These are phyloP conservation scores for Oreotrochilus melanogaster DNA, from an alignment of 2,113 vertebrate species.

Conservation along the genomic window DNA sequence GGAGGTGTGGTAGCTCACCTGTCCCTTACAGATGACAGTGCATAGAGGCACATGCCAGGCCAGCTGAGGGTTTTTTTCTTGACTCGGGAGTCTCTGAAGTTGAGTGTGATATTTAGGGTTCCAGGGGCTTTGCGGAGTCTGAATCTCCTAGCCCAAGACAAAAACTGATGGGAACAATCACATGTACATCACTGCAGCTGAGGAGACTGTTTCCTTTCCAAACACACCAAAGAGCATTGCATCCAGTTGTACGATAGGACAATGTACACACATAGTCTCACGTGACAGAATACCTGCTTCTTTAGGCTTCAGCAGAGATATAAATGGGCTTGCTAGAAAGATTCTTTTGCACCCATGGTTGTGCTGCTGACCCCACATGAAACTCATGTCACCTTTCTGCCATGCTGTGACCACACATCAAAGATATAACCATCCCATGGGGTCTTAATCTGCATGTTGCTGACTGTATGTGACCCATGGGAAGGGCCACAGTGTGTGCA, in stretches of 20 bases:
- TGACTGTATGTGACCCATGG: neutral
- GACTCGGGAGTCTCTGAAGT: neutral
- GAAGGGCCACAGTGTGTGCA: accelerated
- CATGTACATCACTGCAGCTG: accelerated
- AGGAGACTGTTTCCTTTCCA: neutral
- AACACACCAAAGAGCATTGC: neutral
- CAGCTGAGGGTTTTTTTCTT: neutral
- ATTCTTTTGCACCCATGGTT: neutral
- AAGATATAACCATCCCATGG: neutral
- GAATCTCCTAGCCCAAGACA: neutral
- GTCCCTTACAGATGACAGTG: neutral
- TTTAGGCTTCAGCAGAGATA: neutral
- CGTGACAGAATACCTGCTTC: neutral
- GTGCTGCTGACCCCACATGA: neutral
- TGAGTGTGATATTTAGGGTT: neutral
- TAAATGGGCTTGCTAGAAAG: neutral
- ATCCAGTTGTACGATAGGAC: neutral
- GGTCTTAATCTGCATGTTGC: neutral
- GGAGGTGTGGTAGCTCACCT: neutral
- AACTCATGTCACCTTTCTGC: neutral
- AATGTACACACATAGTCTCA: neutral
- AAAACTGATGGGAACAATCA: neutral
- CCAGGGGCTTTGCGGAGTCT: neutral
- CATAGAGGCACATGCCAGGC: neutral
- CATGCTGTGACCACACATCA: neutral